Base-by-base conservation (phyloP, 2,888 invertebrate genomes). In the Drosophila longiperda region DNA sequence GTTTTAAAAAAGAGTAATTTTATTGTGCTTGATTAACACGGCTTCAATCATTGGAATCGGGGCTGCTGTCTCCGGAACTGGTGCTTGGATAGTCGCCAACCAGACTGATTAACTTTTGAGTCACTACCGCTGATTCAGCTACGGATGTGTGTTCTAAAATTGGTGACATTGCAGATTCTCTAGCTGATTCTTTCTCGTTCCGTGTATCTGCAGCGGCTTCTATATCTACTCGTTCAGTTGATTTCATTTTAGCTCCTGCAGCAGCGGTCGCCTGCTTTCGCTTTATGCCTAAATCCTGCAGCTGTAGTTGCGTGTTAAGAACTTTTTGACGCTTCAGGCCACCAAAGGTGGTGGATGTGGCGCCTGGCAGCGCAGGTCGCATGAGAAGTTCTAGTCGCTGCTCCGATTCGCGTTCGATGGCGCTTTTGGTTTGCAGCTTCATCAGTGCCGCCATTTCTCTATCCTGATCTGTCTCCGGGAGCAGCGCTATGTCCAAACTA, bases 381-480 rank as follows among this genome's bases (percentile, higher is more conserved):
- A 94, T 94, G 0, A 95, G 90, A 45, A 95, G 94, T 62, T 94
- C 94, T 33, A 91, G 92, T 69, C 94, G 93, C 33, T 93, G 93
- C 15, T 94, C 93, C 0, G 86, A 92, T 73, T 94, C 94, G 4
- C 93, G 94, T 87, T 96, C 95, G 59, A 94, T 93, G 42, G 95
- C 94, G 92, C 95, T 95, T 90, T 93, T 94, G 1, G 96, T 95
- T 89, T 95, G 95, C 5, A 96, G 93, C 65, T 95, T 94, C 76
- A 97, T 94, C 6, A 98, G 93, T 0, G 96, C 94, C 0, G 98
- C 98, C 93, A 97, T 94, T 91, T 95, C 95, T 61, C 95, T 94
- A 91, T 99, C 98, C 70, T 97, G 97, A 61, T 96, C 95, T 26
- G 94, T 94, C 93, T 99, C 98, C 1, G 96, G 95, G 0, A 98